Base-by-base conservation (phyloP, 1,140 invertebrate genomes). In the Plutomurus gul region DNA sequence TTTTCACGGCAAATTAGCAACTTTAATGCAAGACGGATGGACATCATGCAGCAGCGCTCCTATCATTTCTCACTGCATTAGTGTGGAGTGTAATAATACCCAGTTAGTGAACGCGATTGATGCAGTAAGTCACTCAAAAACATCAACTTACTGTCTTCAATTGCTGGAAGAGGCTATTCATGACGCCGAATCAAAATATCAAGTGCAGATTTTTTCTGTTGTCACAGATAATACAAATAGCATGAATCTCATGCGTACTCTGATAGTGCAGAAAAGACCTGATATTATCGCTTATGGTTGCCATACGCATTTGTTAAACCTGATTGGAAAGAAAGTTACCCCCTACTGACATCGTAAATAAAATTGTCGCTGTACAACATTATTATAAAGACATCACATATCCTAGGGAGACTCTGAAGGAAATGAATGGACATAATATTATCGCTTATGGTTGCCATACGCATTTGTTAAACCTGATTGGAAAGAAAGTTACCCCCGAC, bases 1-100 rank as follows among this genome's bases (percentile, higher is more conserved):
- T n/a, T 13, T 33, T 6, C n/a, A 49, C 27, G 73, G 73, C 4
- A 76, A 76, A 71, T 27, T 3, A 8, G 79, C 56, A 37, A 75
- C 76, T 36, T 22, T 81, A 25, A 30, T 78, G 27, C 79, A 81
- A 30, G 79, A 81, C 49, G 79, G 79, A 0, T 81, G 79, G 79
- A 73, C 47, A 0, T 46, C 70, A 1, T 10, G 16, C 25, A 30
- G 25, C 22, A 25, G 11, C 3, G 4, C 47, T 20, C 47, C 71
- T 11, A 49, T 81, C 1, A 77, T 81, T n/a, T 16, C 75, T 3
- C 79, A 81, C 22, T 75, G 40, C 1, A 1, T 81, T 0, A 30
- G 25, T 13, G 27, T 37, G 25, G 79, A 56, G 11, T 56, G 51
- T 13, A 27, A 5, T 3, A 65, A 60, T 1, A 20, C 8, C 18